These are phyloP conservation scores for Orthosia gothica DNA, from an alignment of 2,888 invertebrate species.

Conservation along the genomic window DNA sequence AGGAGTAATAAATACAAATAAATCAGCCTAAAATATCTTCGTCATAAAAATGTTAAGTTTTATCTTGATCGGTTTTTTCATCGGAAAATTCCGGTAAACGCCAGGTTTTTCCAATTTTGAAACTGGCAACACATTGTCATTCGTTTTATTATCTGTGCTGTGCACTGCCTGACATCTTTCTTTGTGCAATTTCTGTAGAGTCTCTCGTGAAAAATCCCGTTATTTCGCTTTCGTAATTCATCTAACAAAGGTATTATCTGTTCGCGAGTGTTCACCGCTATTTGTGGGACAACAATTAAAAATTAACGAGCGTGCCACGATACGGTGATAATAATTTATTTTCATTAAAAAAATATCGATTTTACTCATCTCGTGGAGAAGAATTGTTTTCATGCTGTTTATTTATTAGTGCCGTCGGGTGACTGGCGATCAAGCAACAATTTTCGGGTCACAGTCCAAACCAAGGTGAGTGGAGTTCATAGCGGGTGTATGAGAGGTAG, in stretches of 20 bases:
- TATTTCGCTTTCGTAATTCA: slow-evolving; percentile 89
- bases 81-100: slow-evolving; percentile 10
- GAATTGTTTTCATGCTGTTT: slow-evolving; percentile 87
- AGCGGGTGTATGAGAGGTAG: slow-evolving; percentile 62
- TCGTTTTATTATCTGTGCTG: slow-evolving; percentile 75
- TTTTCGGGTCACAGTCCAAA: slow-evolving; percentile 87
- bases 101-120: slow-evolving; percentile 20
- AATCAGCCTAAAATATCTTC: too few species aligned
- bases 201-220: slow-evolving; percentile 89
- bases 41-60: too few species aligned
- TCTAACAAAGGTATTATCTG: slow-evolving; percentile 87
- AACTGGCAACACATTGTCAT: slow-evolving; percentile 57
- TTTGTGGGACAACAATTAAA: slow-evolving; percentile 77
- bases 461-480: slow-evolving; percentile 83
- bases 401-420: slow-evolving; percentile 85
- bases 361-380: slow-evolving; percentile 83
- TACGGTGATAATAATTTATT: slow-evolving; percentile 79
- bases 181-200: slow-evolving; percentile 85
- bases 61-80: slow-evolving; percentile 18
- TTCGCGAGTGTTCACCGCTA: slow-evolving; percentile 80
- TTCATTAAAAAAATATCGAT: slow-evolving; percentile 87
- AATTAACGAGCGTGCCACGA: slow-evolving; percentile 77
- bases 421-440: slow-evolving; percentile 82
- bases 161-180: slow-evolving; percentile 84
- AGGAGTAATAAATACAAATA: too few species aligned